Evolutionary conservation across 2,888 invertebrate genomes (phyloP).

Genomic region (Limnephilus auricula): DNA sequence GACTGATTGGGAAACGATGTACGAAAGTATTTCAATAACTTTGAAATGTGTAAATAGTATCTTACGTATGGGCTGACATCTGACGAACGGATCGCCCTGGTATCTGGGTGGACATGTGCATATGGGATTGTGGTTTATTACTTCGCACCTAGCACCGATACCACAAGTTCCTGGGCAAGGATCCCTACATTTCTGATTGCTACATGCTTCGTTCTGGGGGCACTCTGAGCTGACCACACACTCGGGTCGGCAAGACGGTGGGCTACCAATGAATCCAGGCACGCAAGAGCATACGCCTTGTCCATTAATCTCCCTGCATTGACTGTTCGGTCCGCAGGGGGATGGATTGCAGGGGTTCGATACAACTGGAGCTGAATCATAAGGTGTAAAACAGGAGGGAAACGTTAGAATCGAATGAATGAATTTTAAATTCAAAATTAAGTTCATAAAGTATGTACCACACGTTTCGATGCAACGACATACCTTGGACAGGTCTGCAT

Average conservation of each 20-base stretch:
- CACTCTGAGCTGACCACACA: conserved; percentile 87
- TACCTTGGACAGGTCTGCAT: conserved; percentile 75
- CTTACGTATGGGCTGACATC: conserved; percentile 78
- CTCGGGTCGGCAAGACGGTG: conserved; percentile 86
- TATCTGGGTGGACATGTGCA: conserved; percentile 81
- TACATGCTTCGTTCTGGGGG: conserved; percentile 82
- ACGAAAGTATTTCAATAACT: not conserved
- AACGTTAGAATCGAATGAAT: not conserved
- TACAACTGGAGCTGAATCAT: conserved; percentile 68
- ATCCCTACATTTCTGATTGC: conserved; percentile 86
- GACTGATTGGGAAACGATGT: not conserved
- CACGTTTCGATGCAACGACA: not conserved
- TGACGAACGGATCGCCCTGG: conserved; percentile 85
- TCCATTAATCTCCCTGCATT: conserved; percentile 81
- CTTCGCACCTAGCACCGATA: conserved; percentile 83
- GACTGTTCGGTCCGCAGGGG: conserved; percentile 86
- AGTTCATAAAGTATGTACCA: not conserved
- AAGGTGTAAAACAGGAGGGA: not conserved
- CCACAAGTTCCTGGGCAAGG: conserved; percentile 90
- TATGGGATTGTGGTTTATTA: conserved; percentile 86
- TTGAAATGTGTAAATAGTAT: not conserved
- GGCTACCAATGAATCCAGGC: conserved; percentile 81
- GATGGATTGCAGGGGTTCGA: conserved; percentile 76
- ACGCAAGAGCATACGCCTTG: conserved; percentile 86
- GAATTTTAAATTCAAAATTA: not conserved